A percentile compares a stretch with the other conserved stretches of the same genome.
phyloP scores from a whole-genome alignment of 2,888 invertebrate genomes.

The Oxyteleia sp. region DNA sequence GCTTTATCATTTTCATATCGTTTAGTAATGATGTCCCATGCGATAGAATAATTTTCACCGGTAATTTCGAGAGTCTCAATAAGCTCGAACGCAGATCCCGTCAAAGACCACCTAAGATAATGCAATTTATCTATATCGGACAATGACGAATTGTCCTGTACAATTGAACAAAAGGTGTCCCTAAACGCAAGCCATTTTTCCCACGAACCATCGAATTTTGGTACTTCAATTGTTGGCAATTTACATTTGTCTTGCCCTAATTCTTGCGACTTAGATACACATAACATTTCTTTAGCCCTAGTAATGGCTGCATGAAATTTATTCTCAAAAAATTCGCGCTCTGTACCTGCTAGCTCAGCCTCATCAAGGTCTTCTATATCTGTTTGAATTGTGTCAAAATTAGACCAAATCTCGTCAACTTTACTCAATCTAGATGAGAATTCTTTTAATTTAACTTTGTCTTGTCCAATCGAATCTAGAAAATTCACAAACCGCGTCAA shows the following conservation, averaged over 20 bases:
- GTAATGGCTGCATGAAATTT: no score
- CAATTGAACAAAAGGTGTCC: background rate
- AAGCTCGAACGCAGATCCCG: background rate
- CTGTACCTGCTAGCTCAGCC: no score
- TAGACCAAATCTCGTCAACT: no score
- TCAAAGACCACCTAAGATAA: slow-evolving; percentile 1
- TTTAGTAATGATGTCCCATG: background rate
- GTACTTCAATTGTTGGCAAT: background rate
- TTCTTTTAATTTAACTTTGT: no score
- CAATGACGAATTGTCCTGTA: background rate
- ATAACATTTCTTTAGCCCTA: no score
- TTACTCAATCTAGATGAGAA: no score
- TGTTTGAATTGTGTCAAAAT: no score
- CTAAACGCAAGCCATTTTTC: background rate
- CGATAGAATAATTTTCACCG: background rate
- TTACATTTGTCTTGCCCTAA: background rate
- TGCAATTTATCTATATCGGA: slow-evolving; percentile 1
- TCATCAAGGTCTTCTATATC: no score
- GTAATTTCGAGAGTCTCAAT: slow-evolving; percentile 1
- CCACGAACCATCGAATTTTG: background rate
- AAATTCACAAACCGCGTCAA: no score
- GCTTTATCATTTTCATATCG: slow-evolving; percentile 2
- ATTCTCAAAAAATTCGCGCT: no score
- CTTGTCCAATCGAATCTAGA: no score
- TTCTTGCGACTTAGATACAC: no score